Evolutionary conservation across 2,113 vertebrate species (phyloP).

Genomic region (Sarotherodon lohbergeri): DNA sequence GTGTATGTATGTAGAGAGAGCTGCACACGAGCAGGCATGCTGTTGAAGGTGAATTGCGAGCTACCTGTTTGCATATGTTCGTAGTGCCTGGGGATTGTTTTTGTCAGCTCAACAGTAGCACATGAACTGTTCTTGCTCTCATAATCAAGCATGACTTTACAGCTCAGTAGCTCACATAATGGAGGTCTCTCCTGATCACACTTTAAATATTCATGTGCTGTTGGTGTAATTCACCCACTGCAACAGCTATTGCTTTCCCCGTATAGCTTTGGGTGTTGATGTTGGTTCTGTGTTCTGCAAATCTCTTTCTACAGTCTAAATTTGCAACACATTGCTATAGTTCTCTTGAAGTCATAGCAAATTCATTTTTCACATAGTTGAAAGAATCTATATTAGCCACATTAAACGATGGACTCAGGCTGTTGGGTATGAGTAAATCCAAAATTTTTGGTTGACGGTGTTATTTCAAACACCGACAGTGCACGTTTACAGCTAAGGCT

Average conservation of each 20-base stretch:
- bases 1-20: background rate
- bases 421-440: background rate
- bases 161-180: constrained; percentile 44
- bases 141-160: constrained; percentile 48
- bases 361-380: constrained; percentile 10
- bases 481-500: rapidly evolving
- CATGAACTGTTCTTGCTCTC: constrained; percentile 15
- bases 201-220: constrained; percentile 65
- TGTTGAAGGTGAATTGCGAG: background rate
- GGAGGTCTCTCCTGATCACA: constrained; percentile 44
- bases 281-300: background rate
- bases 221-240: constrained; percentile 34
- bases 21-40: background rate
- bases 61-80: background rate
- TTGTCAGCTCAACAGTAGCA: background rate
- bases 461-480: background rate
- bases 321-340: constrained; percentile 3
- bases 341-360: background rate
- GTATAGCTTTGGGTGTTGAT: background rate
- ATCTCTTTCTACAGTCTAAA: constrained; percentile 4
- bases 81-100: background rate
- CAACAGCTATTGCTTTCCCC: constrained; percentile 5
- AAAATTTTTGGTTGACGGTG: background rate
- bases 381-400: background rate
- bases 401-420: background rate